These are phyloP conservation scores for Chromis chromis DNA, from an alignment of 2,797 vertebrate genomes.

Conservation along the genomic window DNA sequence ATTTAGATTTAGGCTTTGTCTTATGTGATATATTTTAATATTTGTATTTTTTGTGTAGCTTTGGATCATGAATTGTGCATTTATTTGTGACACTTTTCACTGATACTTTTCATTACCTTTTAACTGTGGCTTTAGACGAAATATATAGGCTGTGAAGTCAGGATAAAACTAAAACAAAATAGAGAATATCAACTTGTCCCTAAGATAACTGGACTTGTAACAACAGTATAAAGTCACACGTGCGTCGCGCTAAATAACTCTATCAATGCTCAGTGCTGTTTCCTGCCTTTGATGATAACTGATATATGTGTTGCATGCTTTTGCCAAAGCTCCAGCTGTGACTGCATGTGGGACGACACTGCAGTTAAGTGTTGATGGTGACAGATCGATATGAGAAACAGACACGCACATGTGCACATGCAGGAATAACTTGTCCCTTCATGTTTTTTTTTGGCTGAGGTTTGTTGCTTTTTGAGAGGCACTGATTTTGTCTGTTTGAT, in stretches of 20 bases:
- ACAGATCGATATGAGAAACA: not conserved
- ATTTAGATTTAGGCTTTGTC: not conserved
- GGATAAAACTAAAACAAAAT: too few species aligned
- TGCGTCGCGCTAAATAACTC: not conserved
- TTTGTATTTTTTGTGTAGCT: not conserved
- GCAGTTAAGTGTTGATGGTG: not conserved
- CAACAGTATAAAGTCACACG: not conserved
- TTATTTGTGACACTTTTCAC: not conserved
- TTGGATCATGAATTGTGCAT: not conserved
- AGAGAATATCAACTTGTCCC: not conserved
- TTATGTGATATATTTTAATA: too few species aligned
- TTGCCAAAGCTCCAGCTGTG: conserved; percentile 9
- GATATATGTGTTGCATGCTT: not conserved
- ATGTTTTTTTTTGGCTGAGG: not conserved
- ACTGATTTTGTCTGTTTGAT: conserved; percentile 21
- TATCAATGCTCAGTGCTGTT: not conserved
- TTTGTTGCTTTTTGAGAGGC: conserved; percentile 4
- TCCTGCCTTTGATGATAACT: not conserved
- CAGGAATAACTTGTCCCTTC: not conserved
- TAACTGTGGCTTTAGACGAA: not conserved
- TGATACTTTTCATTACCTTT: not conserved
- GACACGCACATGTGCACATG: not conserved
- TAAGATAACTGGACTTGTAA: not conserved
- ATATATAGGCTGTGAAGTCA: not conserved
- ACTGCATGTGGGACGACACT: not conserved